A percentile compares a stretch with the other conserved stretches of the same genome.
Conservation (phyloP, 2,888 invertebrate species). For the Ctenicera cuprea region DNA sequence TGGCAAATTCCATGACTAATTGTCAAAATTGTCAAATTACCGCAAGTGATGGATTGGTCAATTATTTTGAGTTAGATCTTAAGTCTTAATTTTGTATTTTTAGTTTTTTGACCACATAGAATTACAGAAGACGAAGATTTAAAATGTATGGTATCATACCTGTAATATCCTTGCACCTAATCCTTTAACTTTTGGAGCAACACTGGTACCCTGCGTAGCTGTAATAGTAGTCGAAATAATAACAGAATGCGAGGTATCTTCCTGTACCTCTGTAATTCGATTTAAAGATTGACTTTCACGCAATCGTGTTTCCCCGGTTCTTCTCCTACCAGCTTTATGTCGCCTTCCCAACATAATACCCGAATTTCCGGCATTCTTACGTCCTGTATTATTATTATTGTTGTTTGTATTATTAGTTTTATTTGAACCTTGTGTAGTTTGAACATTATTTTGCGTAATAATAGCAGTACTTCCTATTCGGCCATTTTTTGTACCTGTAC, state of each 20-base stretch:
- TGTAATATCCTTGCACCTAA: constrained; percentile 75
- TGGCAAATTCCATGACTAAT: no score
- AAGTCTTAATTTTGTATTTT: no score
- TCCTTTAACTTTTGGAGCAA: constrained; percentile 72
- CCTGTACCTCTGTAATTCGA: constrained; percentile 90
- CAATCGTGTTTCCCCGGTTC: constrained; percentile 79
- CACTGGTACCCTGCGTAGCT: constrained; percentile 64
- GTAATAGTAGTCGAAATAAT: constrained; percentile 67
- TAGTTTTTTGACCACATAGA: no score
- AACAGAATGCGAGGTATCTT: constrained; percentile 74
- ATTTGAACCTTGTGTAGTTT: constrained; percentile 52
- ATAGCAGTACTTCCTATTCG: constrained; percentile 70
- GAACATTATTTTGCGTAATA: constrained; percentile 48
- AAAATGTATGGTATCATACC: constrained; percentile 51
- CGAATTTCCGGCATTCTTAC: constrained; percentile 66
- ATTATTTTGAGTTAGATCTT: no score
- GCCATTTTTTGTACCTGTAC: constrained; percentile 53
- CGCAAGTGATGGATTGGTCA: no score
- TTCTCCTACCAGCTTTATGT: constrained; percentile 75
- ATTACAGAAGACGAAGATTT: no score
- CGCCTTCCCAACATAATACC: constrained; percentile 72
- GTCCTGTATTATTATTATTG: constrained; percentile 64
- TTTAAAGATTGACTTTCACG: constrained; percentile 90
- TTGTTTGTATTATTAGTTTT: constrained; percentile 62
- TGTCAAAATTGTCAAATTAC: neutral